Evolutionary conservation across 2,888 invertebrate species (phyloP).

Genomic region (Lamellibrachia columna): DNA sequence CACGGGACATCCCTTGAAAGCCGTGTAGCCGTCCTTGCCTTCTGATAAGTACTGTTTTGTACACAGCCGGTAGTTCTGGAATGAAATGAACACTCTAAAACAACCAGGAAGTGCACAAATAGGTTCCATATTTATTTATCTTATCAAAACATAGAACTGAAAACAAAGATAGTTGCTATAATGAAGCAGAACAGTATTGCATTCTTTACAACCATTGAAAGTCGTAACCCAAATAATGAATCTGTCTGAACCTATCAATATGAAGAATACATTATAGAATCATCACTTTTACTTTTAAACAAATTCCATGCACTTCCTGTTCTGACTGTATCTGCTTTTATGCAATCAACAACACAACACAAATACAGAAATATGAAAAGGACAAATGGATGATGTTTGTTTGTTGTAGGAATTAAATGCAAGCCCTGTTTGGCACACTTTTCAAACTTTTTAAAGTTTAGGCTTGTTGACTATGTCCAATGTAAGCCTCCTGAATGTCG

Average conservation of each 20-base stretch:
- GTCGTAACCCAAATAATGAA: neutral
- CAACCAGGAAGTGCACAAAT: neutral
- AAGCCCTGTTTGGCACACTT: too few relatives aligned
- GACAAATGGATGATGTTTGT: too few relatives aligned
- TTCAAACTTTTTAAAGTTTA: too few relatives aligned
- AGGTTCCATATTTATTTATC: neutral
- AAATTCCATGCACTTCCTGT: neutral
- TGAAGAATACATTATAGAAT: neutral
- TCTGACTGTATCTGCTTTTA: neutral
- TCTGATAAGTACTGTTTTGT: constrained; percentile 83
- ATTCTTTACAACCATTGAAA: neutral
- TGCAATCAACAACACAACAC: neutral
- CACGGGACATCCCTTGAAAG: constrained; percentile 79
- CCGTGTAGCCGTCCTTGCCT: constrained; percentile 87
- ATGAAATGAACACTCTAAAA: neutral
- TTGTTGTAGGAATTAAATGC: too few relatives aligned
- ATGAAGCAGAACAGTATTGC: neutral
- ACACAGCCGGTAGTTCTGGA: constrained; percentile 79
- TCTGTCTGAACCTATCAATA: neutral
- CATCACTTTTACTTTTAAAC: neutral
- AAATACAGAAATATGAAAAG: too few relatives aligned
- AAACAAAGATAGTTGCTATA: neutral
- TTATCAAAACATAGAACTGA: neutral
- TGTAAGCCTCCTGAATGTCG: too few relatives aligned
- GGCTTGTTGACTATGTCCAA: too few relatives aligned